Percentiles rank a stretch among this genome's conserved stretches.
Evolutionary conservation across 1,140 invertebrate species (phyloP).

Genomic region (Pogonognathellus flavescens): DNA sequence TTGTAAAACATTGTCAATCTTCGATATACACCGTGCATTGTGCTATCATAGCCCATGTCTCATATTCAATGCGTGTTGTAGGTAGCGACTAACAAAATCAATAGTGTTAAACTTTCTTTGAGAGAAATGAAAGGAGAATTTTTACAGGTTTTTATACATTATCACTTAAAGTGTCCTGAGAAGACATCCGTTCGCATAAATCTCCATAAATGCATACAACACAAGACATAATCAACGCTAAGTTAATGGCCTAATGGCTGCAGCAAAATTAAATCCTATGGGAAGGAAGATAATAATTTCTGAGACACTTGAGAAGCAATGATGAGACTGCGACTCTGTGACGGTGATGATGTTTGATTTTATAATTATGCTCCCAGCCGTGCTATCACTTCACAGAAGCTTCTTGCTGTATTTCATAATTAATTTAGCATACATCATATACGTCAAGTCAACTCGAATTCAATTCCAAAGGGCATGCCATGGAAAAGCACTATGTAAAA

Average conservation of each 20-base stretch:
- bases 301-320: background rate
- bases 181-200: conserved; percentile 19
- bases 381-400: no score
- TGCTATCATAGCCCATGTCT: no score
- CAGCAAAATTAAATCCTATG: background rate
- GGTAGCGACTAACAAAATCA: background rate
- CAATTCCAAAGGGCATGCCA: no score
- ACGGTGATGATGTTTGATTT: conserved; percentile 41
- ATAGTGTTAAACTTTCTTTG: conserved; percentile 1
- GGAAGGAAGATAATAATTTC: conserved; percentile 27
- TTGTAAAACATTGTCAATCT: no score
- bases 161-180: background rate
- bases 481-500: no score
- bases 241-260: conserved; percentile 4
- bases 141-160: background rate
- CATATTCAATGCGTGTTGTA: no score
- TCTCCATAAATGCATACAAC: conserved; percentile 35
- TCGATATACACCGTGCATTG: no score
- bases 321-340: conserved; percentile 27
- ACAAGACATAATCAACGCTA: background rate
- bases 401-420: background rate
- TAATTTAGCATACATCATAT: conserved; percentile 8
- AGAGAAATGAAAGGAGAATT: background rate
- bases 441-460: no score
- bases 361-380: background rate